These are phyloP conservation scores for Pantala flavescens DNA, from an alignment of 1,140 invertebrate species.

Conservation along the genomic window DNA sequence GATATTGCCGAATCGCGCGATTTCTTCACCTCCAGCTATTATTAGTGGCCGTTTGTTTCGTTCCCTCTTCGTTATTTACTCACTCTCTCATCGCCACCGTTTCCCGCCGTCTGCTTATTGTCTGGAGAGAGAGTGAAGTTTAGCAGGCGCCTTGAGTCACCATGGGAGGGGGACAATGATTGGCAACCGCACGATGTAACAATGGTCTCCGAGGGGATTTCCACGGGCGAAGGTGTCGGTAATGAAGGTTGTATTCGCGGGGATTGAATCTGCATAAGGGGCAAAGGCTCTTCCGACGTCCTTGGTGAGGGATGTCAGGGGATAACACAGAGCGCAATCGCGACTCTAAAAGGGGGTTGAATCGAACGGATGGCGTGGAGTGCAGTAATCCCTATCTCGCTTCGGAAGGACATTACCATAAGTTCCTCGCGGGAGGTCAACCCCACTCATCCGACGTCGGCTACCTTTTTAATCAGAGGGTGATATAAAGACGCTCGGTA, in stretches of 20 bases:
- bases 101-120: slow-evolving; percentile 1
- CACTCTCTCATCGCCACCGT: not conserved
- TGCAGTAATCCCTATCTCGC: no score
- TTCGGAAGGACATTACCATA: no score
- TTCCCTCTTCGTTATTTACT: not conserved
- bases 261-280: no score
- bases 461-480: no score
- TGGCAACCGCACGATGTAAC: no score
- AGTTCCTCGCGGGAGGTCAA: no score
- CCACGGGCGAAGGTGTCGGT: no score
- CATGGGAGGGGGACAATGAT: not conserved
- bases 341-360: not conserved
- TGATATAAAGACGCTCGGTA: no score
- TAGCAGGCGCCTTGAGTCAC: not conserved
- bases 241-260: no score
- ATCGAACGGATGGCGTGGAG: no score
- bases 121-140: not conserved
- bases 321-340: not conserved
- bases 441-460: no score
- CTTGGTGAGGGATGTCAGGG: not conserved
- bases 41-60: not conserved
- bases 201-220: no score
- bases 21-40: not conserved
- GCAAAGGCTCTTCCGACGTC: not conserved
- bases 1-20: not conserved